Percentiles rank a stretch among this genome's conserved stretches.
Conservation (phyloP, 2,113 vertebrate species). For the Semicossyphus pulcher region DNA sequence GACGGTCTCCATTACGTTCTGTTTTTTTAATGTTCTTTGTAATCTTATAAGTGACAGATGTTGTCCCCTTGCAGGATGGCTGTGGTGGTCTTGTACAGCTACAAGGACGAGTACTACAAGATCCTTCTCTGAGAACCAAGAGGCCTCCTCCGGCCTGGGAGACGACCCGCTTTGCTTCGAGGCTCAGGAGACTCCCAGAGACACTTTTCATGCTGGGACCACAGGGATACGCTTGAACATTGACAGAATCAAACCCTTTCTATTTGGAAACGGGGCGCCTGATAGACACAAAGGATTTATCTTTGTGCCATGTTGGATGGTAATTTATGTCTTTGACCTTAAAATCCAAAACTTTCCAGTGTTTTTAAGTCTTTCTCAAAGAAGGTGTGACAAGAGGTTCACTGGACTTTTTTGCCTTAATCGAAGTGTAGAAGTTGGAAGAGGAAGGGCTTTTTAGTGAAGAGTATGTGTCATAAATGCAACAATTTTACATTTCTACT, state of each 20-base stretch:
- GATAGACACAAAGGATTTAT: constrained; percentile 26
- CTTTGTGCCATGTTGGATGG: constrained; percentile 12
- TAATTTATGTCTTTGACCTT: constrained; percentile 19
- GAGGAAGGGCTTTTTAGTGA: constrained; percentile 52
- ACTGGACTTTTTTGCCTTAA: constrained; percentile 67
- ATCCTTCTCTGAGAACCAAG: constrained; percentile 86
- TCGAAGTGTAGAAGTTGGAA: constrained; percentile 11
- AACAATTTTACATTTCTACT: constrained; percentile 51
- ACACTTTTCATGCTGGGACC: constrained; percentile 7
- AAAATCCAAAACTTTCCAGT: constrained; percentile 1
- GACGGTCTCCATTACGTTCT: not conserved
- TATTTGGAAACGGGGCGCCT: constrained; percentile 19
- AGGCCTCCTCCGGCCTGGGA: not conserved
- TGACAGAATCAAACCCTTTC: constrained; percentile 21
- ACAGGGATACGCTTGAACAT: not conserved
- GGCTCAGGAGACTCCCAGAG: not conserved
- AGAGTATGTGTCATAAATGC: constrained; percentile 8
- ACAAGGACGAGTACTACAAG: constrained; percentile 95
- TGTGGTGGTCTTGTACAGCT: constrained; percentile 93
- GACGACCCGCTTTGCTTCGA: not conserved
- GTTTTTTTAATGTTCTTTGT: not conserved
- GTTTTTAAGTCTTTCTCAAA: constrained; percentile 20
- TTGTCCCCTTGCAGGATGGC: constrained; percentile 85
- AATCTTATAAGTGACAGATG: constrained; percentile 30
- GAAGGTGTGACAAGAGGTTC: constrained; percentile 6